Percentiles rank a stretch among this genome's conserved stretches.
phyloP scores from a whole-genome alignment of 2,888 invertebrate genomes.

The Mactromeris polynyma region DNA sequence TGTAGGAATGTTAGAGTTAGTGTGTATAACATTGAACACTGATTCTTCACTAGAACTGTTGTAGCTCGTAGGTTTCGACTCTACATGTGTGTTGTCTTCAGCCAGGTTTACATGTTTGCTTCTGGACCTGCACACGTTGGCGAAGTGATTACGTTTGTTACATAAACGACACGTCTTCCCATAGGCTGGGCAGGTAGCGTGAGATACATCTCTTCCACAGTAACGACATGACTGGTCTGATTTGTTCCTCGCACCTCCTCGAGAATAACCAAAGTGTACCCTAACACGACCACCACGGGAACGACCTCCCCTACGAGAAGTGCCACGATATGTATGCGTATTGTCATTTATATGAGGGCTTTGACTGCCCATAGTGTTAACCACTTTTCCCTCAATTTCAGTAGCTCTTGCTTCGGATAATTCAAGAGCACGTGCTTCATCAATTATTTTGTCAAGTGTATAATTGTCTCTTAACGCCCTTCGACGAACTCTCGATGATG shows the following conservation, averaged over 20 bases:
- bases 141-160: no score
- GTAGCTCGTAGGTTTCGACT: background rate
- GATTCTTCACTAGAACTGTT: no score
- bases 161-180: constrained; percentile 40
- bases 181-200: constrained; percentile 30
- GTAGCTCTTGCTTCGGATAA: constrained; percentile 44
- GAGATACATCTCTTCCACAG: constrained; percentile 35
- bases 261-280: no score
- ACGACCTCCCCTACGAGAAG: no score
- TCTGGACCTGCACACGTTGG: no score
- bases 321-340: no score
- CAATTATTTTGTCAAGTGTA: constrained; percentile 25
- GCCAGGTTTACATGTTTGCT: background rate
- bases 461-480: constrained; percentile 40
- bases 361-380: no score
- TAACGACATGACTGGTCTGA: constrained; percentile 25
- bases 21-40: constrained; percentile 36
- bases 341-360: no score
- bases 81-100: background rate
- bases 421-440: constrained; percentile 44
- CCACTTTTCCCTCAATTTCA: no score
- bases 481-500: constrained; percentile 28
- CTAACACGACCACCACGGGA: no score
- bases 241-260: no score
- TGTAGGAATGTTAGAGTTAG: constrained; percentile 33